Evolutionary conservation across 2,797 vertebrate genomes (phyloP), one percentile per base, ranked within the genome.

Genomic region (Lepus oiostolus): DNA sequence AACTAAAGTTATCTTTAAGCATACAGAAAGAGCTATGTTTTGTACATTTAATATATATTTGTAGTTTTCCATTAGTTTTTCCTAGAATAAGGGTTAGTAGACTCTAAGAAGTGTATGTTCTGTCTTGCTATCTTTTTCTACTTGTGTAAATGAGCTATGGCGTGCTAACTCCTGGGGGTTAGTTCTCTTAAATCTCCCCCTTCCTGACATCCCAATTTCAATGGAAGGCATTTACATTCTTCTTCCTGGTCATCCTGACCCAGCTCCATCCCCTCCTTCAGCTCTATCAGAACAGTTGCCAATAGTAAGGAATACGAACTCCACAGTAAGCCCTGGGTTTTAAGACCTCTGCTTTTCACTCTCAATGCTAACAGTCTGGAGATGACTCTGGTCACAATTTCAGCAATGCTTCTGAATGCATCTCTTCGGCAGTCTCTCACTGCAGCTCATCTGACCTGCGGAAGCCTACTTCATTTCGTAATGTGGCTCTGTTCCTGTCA

Each of bases 301-400:
- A 94, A 28, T 26, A 93, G 52, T 60, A 81, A 89, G 63, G 92
- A 93, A 90, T 42, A 91, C 26, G 58, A 71, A 90, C 47, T 70
- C 30, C 2, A 5, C 35, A 58, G 52, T 26, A 5, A 32, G 42
- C 38, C 30, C 63, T 2, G 2, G 60, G 3, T n/a, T 74, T 5
- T 30, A 65, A 32, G 5, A 12, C 35, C 32, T 79, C 42, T 38
- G 38, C 63, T n/a, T 84, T 72, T 35, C n/a, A 91, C 47, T 72
- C 54, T 35, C 58, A 72, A 1, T 67, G 60, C 35, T 60, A 77
- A 89, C 32, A 35, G 63, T 7, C 42, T 21, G 72, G 67, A 76
- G 38, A 71, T 21, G 67, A 26, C 62, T 71, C 52, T 86, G 30
- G 71, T 72, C 70, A 89, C 91, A 24, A 52, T 77, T 93, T 63